Evolutionary conservation across 2,113 vertebrate species (phyloP).

Genomic region (Phalacrocorax pelagicus): DNA sequence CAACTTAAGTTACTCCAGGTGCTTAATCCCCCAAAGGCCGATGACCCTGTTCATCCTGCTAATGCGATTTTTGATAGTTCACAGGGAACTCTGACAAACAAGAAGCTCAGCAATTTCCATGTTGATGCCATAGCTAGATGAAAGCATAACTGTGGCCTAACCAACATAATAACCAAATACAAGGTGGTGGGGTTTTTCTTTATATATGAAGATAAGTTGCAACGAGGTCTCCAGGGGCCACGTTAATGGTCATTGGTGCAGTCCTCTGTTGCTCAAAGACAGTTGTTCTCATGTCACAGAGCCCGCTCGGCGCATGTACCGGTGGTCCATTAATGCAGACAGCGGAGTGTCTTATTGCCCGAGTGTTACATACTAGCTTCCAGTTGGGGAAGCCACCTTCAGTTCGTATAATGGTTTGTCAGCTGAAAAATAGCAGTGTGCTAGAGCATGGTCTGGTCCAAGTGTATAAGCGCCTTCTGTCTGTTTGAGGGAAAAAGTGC

Average conservation of each 20-base stretch:
- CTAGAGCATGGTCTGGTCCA: background rate
- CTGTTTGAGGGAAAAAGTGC: background rate
- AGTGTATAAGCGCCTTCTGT: background rate
- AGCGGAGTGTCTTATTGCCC: background rate
- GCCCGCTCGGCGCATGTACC: background rate
- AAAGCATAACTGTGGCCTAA: background rate
- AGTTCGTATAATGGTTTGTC: conserved; percentile 3
- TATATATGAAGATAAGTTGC: background rate
- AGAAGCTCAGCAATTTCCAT: background rate
- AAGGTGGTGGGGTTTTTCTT: background rate
- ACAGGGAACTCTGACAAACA: background rate
- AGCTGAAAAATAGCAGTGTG: background rate
- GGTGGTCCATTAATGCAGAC: conserved; percentile 6
- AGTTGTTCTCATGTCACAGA: conserved; percentile 36
- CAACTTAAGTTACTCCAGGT: background rate
- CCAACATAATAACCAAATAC: background rate
- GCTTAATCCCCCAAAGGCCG: background rate
- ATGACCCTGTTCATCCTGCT: background rate
- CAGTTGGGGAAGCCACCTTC: conserved; percentile 35
- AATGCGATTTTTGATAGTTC: background rate
- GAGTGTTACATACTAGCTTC: background rate
- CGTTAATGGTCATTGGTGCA: background rate
- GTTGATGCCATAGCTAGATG: background rate
- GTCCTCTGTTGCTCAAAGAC: background rate
- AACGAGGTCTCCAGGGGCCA: background rate